phyloP scores from a whole-genome alignment of 2,113 vertebrate genomes.

The Passer domesticus region DNA sequence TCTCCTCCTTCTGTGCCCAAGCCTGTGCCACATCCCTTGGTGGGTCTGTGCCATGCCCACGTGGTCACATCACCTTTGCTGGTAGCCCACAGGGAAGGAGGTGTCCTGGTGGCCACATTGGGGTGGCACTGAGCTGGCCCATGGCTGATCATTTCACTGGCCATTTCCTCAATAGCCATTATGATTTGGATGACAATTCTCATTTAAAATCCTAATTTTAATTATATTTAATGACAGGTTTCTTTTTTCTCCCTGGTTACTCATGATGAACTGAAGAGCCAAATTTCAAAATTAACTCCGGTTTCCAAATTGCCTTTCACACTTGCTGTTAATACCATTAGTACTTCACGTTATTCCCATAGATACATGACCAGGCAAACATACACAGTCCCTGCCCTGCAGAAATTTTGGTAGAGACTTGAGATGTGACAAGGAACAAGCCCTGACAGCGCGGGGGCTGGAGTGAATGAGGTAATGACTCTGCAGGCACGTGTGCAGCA shows the following conservation, averaged over 20 bases:
- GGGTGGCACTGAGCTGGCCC: background rate
- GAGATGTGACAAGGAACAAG: slow-evolving; percentile 46
- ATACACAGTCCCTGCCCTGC: slow-evolving; percentile 8
- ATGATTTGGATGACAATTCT: background rate
- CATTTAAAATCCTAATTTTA: background rate
- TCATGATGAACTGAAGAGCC: background rate
- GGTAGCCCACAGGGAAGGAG: background rate
- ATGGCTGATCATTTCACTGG: background rate
- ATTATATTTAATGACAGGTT: background rate
- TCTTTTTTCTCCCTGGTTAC: background rate
- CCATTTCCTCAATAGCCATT: background rate
- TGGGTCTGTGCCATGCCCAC: background rate
- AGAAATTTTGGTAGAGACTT: slow-evolving; percentile 4
- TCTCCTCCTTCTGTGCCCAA: background rate
- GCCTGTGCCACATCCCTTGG: background rate
- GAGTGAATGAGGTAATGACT: background rate
- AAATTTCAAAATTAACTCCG: background rate
- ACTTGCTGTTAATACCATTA: slow-evolving; percentile 5
- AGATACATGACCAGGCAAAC: slow-evolving; percentile 34
- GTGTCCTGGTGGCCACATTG: fast-evolving
- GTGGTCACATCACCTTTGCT: background rate
- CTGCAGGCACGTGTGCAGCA: background rate
- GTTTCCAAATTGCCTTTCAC: background rate
- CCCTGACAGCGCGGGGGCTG: background rate
- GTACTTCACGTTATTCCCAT: background rate